Conservation (phyloP, 2,888 invertebrate species). For the Shargacucullia verbasci region DNA sequence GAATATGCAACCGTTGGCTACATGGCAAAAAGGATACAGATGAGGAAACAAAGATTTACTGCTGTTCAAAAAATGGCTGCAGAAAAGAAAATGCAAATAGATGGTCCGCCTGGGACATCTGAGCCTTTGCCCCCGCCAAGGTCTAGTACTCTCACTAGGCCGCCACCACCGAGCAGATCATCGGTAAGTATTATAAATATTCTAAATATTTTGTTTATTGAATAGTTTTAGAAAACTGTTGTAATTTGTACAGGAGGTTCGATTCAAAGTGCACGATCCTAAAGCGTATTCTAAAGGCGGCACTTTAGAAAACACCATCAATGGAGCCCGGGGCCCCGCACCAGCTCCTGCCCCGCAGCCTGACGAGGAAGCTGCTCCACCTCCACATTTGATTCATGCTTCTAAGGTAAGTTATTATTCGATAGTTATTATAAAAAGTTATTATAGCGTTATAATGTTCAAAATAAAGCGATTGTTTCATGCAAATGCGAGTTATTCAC, state of each 20-base stretch:
- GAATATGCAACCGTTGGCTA: conserved; percentile 99
- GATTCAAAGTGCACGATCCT: conserved; percentile 97
- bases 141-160: conserved; percentile 91
- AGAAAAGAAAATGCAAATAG: conserved; percentile 95
- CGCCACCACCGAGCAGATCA: conserved; percentile 81
- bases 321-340: conserved; percentile 91
- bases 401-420: conserved; percentile 92
- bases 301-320: conserved; percentile 96
- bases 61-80: conserved; percentile 97
- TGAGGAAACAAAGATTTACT: conserved; percentile 97
- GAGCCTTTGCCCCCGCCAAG: conserved; percentile 90
- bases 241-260: conserved; percentile 93
- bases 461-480: conserved; percentile 34
- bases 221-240: not conserved
- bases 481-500: conserved; percentile 32
- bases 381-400: conserved; percentile 94
- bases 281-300: conserved; percentile 97
- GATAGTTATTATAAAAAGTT: too few species aligned
- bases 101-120: conserved; percentile 91
- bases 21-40: conserved; percentile 98
- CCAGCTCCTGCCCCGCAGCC: conserved; percentile 70
- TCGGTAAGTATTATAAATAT: conserved; percentile 64
- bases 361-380: conserved; percentile 90
- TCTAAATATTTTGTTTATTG: not conserved
- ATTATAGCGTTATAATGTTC: conserved; percentile 45